Conservation (phyloP, 2,797 vertebrate genomes). For the Melanotaenia nigrans region DNA sequence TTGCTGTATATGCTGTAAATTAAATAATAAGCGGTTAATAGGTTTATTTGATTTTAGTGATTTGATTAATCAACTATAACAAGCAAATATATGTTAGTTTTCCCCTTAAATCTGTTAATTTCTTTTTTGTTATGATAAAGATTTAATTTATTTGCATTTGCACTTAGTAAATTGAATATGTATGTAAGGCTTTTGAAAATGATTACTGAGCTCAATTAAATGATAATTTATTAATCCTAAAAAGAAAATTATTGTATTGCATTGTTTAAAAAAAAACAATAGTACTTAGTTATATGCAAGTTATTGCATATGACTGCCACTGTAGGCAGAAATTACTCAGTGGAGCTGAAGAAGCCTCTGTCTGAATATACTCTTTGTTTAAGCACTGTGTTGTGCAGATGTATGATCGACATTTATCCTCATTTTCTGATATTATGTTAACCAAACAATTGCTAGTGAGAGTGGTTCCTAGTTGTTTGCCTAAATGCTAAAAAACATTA, state of each 20-base stretch:
- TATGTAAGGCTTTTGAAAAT: background rate
- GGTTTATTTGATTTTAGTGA: no score
- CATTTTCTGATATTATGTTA: background rate
- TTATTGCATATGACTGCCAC: background rate
- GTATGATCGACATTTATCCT: background rate
- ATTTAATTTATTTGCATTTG: no score
- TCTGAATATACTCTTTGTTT: background rate
- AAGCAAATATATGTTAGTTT: no score
- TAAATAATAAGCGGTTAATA: no score
- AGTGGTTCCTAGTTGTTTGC: background rate
- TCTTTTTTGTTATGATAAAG: no score
- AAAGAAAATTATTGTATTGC: background rate
- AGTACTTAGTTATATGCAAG: background rate
- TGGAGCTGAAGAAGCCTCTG: background rate
- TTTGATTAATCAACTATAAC: no score
- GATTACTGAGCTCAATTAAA: background rate
- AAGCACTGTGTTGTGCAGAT: background rate
- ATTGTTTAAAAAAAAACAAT: background rate
- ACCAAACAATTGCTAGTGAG: background rate
- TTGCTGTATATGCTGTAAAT: no score
- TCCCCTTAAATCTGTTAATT: no score
- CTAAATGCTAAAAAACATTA: background rate
- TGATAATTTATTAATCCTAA: background rate
- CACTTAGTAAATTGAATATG: no score
- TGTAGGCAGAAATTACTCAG: background rate